Base-by-base conservation (phyloP, 92 coral and sea anemone genomes). In the Nematostella vectensis region DNA sequence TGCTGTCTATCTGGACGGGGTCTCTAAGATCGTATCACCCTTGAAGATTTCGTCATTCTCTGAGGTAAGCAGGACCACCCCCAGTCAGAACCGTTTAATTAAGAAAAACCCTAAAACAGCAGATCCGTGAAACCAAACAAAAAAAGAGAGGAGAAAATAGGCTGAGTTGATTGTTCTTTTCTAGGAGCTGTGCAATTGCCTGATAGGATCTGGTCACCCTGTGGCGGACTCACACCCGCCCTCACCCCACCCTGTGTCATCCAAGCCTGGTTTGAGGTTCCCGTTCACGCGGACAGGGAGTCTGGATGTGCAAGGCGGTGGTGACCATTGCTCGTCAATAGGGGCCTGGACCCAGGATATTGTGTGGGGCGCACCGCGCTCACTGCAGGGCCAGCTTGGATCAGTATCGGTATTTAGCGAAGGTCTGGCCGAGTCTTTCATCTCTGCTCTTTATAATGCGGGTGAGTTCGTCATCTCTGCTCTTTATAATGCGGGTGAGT, bases 371-470 rank as follows among this genome's bases (percentile, higher is more conserved):
- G 81, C 64, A 18, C 93, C 98, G 11, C 72, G 75, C 1, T 86
- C 98, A 8, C 59, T 91, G 49, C 93, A 91, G 69, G 98, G 98
- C 13, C 98, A 86, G 74, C 80, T 91, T 10, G 96, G 98, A 12
- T 83, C 95, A 12, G 89, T 86, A 22, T 91, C 88, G 31, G 70
- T 91, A 25, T 86, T 91, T 31, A 81, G 69, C 54, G 98, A 85
- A 44, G 96, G 85, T 15, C 67, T 91, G 0, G 78, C 62, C 29
- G 96, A 91, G 72, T 56, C 48, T 17, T 58, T 67, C 58, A 76
- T 70, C 47, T 55, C 67, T 36, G 74, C 82, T 11, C 60, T 88
- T 55, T 47, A 85, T 48, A 50, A 31, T 18, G 81, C 94, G 57
- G 98, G 98, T 91, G 60, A 47, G 79, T 40, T n/a, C n/a, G n/a